Conservation (phyloP, 2,797 vertebrate species). For the Pipistrellus nathusii region DNA sequence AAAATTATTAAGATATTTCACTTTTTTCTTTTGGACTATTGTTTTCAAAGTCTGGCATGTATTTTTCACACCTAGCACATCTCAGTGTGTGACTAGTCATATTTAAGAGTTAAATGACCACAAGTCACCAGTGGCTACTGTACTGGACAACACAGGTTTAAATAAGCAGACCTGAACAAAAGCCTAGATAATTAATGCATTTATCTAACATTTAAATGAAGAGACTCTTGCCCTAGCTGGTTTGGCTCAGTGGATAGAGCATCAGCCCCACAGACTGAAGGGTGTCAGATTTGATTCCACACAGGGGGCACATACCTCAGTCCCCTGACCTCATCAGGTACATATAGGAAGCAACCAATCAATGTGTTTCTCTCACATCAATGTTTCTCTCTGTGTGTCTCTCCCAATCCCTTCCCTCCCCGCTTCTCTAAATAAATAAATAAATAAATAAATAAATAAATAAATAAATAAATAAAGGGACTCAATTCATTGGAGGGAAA, state of each 20-base stretch:
- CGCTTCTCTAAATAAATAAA: too few relatives aligned
- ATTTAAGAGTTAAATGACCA: background rate
- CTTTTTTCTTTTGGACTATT: background rate
- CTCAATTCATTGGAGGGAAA: background rate
- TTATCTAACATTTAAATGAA: conserved; percentile 21
- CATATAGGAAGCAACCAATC: too few relatives aligned
- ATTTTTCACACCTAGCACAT: background rate
- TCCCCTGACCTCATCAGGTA: too few relatives aligned
- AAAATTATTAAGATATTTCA: conserved; percentile 34
- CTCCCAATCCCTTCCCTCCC: too few relatives aligned
- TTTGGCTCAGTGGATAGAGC: too few relatives aligned
- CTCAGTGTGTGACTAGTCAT: background rate
- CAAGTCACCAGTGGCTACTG: background rate
- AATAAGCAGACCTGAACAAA: background rate
- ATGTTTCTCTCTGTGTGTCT: too few relatives aligned
- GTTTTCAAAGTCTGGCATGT: background rate
- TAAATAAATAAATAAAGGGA: background rate
- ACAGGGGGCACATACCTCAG: too few relatives aligned
- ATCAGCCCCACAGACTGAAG: too few relatives aligned
- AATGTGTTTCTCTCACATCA: too few relatives aligned
- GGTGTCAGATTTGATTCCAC: too few relatives aligned
- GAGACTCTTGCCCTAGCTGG: background rate
- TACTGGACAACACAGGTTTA: background rate
- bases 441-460: too few relatives aligned
- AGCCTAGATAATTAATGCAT: background rate